Base-by-base conservation (phyloP, 2,797 vertebrate species). In the Micromesistius poutassou region DNA sequence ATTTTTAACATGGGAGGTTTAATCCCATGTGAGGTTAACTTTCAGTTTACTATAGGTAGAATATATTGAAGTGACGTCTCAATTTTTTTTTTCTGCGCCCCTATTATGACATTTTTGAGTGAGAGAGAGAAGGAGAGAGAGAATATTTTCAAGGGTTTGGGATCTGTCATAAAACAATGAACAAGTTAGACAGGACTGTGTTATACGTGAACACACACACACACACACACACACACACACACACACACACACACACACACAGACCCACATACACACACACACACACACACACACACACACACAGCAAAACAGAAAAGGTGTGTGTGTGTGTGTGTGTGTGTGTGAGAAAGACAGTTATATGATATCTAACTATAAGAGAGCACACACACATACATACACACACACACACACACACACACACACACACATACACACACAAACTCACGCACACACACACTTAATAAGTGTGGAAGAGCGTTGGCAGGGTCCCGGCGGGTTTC, bases 141-240 rank as follows among this genome's bases (percentile, higher is more conserved):
- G 25, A 71, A 71, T 4, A 71, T 68, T 68, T 68, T 30, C 66
- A 30, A 28, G 9, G 30, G 68, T 30, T 28, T 70, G n/a, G 25
- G 28, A 70, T 28, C 28, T 28, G 30, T 71, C 25, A 71, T 14
- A 71, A n/a, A 28, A 71, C 68, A 12, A 13, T 13, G 28, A 71
- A 71, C 25, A 71, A 71, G 68, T 30, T 71, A 30, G 68, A 71
- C 68, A 71, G 28, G 28, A 71, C 13, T 71, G 68, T 71, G 22
- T 1, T 62, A 62, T 28, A 10, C 30, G 68, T 28, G 9, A 28
- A 10, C 68, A 71, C 28, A 10, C 25, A 71, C 25, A 71, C 50
- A n/a, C 50, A n/a, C 50, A 62, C 6, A 36, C 50, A 55, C 50
- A 55, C 50, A 46, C 50, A 5, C 50, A 55, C 4, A 36, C 46